Evolutionary conservation across 2,888 invertebrate genomes (phyloP), one percentile per base, ranked within the genome.

Genomic region (Ochlodes sylvanus): DNA sequence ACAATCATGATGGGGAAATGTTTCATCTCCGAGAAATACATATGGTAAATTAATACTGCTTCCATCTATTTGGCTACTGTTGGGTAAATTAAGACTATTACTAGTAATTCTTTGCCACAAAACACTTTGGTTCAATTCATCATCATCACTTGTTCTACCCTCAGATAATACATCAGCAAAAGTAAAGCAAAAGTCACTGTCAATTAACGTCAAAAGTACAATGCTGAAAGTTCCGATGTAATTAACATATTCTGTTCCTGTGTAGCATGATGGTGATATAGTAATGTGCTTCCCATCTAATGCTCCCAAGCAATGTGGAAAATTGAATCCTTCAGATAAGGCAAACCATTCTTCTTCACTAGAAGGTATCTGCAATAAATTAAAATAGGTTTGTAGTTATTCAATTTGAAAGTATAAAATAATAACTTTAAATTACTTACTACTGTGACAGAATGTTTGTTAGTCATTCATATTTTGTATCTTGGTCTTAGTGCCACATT

Each of bases 261-360:
- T 71, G 58, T 65, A 70, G 42, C 58, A 57, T 54, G 75, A 70
- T 47, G 70, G 68, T 34, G 68, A 63, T 63, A 75, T 72, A 34
- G 69, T 72, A 47, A 75, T 67, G 64, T 75, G 73, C 63, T 73
- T 75, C 54, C 72, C 73, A 55, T 73, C 73, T 19, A 75, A 67
- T 44, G 71, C 72, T 64, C 75, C 73, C 17, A 72, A 57, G 57
- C 72, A 72, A 62, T 75, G 71, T 57, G 75, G 73, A 63, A 75
- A 75, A 67, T 67, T 71, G 68, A 69, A 71, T 34, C 57, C 70
- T 44, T 70, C 55, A 19, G 57, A 44, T 17, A 57, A 34, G 7
- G 47, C 14, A 0, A 64, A 47, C 64, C 64, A 64, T 32, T 64
- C 64, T 32, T 56, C 47, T 64, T 57, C 50, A 64, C 42, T 47